A percentile compares a stretch with the other conserved stretches of the same genome.
phyloP scores from a whole-genome alignment of 2,888 invertebrate species.

The Macrosiphum euphorbiae region DNA sequence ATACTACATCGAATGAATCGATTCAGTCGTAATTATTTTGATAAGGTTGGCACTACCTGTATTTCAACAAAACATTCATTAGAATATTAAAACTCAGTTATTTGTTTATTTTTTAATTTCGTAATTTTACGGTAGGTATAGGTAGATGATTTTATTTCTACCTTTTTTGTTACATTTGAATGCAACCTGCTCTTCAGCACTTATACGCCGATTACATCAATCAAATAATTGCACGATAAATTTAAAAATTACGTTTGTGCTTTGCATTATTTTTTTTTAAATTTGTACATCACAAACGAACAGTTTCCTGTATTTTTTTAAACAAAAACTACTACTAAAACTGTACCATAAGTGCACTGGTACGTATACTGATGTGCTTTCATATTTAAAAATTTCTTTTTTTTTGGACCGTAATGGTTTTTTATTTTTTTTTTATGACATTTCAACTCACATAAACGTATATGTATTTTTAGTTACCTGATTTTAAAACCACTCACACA shows the following conservation, averaged over 20 bases:
- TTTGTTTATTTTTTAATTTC: constrained; percentile 24
- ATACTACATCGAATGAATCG: constrained; percentile 5
- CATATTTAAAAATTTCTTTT: background rate
- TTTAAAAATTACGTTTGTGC: background rate
- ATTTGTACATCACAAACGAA: background rate
- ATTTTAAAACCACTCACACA: background rate
- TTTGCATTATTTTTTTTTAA: background rate
- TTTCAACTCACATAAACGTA: constrained; percentile 10
- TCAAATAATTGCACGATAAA: background rate
- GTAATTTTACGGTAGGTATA: background rate
- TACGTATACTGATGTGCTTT: constrained; percentile 5
- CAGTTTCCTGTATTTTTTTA: background rate
- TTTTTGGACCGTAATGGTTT: background rate
- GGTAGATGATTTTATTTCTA: background rate
- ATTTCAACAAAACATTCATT: constrained; percentile 36
- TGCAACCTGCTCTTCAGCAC: background rate
- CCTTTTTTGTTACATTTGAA: background rate
- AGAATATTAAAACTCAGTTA: background rate
- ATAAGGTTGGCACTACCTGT: background rate
- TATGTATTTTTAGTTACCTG: constrained; percentile 18
- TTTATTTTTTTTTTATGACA: background rate
- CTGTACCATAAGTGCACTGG: background rate
- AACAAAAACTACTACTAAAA: constrained; percentile 15
- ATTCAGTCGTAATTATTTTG: constrained; percentile 15
- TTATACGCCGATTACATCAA: background rate